These are phyloP conservation scores for Betta splendens DNA, from an alignment of 2,797 vertebrate species.

Conservation along the genomic window DNA sequence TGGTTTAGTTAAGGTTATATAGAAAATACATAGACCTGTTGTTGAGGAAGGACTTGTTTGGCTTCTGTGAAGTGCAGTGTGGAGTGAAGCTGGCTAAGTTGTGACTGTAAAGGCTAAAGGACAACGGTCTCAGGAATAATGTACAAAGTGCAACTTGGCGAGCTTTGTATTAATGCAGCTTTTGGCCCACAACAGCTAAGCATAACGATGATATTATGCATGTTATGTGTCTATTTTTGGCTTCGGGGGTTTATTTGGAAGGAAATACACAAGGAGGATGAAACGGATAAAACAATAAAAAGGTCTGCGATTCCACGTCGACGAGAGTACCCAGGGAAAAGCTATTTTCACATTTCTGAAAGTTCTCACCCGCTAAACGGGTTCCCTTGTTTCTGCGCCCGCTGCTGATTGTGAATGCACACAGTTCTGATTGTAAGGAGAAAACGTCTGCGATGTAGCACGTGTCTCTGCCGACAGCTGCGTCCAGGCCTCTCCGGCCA, in stretches of 20 bases:
- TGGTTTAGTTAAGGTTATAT: slow-evolving; percentile 77
- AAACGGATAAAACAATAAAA: slow-evolving; percentile 47
- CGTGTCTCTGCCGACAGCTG: slow-evolving; percentile 20
- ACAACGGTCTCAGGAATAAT: slow-evolving; percentile 42
- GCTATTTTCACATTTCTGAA: slow-evolving; percentile 69
- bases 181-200: slow-evolving; percentile 36
- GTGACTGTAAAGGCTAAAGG: too few species aligned
- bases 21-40: slow-evolving; percentile 71
- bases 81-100: slow-evolving; percentile 44
- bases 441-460: slow-evolving; percentile 23
- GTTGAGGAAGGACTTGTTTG: slow-evolving; percentile 45
- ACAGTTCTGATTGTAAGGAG: slow-evolving; percentile 48
- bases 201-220: slow-evolving; percentile 39
- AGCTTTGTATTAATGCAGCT: slow-evolving; percentile 56
- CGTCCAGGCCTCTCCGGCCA: background rate
- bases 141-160: slow-evolving; percentile 75
- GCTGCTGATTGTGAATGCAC: slow-evolving; percentile 58
- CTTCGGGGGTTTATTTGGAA: slow-evolving; percentile 44
- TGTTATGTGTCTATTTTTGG: slow-evolving; percentile 54
- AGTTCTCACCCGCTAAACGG: slow-evolving; percentile 32
- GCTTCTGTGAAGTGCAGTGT: slow-evolving; percentile 51
- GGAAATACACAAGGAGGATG: slow-evolving; percentile 32
- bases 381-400: slow-evolving; percentile 33
- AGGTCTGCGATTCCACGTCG: slow-evolving; percentile 45
- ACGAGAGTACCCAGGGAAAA: slow-evolving; percentile 59